Conservation (phyloP, 2,113 vertebrate species). For the Psettodes erumei region DNA sequence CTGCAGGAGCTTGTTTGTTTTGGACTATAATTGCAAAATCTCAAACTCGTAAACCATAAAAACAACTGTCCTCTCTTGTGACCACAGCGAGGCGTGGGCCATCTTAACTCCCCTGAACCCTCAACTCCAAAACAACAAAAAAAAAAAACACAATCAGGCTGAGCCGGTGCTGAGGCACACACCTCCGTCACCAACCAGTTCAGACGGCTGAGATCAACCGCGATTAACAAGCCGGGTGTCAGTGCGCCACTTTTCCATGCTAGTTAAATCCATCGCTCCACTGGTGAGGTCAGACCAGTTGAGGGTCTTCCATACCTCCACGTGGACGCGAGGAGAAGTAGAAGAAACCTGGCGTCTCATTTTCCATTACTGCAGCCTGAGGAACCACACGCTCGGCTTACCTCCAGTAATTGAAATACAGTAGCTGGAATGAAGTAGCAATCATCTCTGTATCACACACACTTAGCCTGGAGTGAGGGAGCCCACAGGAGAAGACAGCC, state of each 20-base stretch:
- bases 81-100: conserved; percentile 71
- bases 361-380: conserved; percentile 76
- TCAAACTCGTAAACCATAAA: conserved; percentile 52
- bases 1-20: conserved; percentile 46
- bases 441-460: conserved; percentile 58
- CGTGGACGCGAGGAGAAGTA: conserved; percentile 34
- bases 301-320: conserved; percentile 57
- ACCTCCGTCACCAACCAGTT: conserved; percentile 19
- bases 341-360: conserved; percentile 49
- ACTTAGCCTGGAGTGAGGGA: conserved; percentile 37
- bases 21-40: conserved; percentile 49
- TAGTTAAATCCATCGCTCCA: conserved; percentile 44
- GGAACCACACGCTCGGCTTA: conserved; percentile 64
- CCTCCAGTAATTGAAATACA: conserved; percentile 68
- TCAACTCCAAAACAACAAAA: conserved; percentile 37
- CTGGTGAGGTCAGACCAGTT: conserved; percentile 41
- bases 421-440: conserved; percentile 59
- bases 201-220: conserved; percentile 19
- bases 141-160: conserved; percentile 27
- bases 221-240: conserved; percentile 18
- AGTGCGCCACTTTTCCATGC: conserved; percentile 52
- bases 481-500: conserved; percentile 42
- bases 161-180: conserved; percentile 16
- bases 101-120: conserved; percentile 64
- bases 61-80: conserved; percentile 53